Conservation (phyloP, 2,113 vertebrate species). For the Leptosomus discolor region DNA sequence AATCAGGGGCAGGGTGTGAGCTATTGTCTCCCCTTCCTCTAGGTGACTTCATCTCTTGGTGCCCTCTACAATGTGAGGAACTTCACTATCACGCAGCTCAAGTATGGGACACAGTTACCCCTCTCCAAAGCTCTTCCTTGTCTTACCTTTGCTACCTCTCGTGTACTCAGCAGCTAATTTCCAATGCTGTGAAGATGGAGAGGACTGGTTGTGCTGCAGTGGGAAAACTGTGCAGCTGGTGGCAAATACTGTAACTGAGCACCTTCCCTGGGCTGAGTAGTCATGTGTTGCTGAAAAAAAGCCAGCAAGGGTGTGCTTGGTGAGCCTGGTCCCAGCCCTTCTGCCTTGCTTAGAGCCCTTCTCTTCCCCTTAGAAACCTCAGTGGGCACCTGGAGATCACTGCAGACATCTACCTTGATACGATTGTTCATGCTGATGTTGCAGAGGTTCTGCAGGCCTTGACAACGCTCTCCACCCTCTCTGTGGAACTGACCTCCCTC, state of each 20-base stretch:
- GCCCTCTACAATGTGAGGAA: neutral
- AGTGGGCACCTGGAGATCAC: neutral
- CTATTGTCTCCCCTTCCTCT: neutral
- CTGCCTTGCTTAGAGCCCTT: neutral
- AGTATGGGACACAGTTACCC: neutral
- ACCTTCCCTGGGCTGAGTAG: neutral
- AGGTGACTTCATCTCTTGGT: neutral
- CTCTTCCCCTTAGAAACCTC: neutral
- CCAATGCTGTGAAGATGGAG: neutral
- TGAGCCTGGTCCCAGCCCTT: rapidly evolving
- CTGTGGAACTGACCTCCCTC: neutral
- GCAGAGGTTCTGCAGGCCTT: neutral
- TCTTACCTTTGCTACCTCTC: rapidly evolving
- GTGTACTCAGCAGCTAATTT: neutral
- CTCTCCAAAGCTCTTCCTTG: neutral
- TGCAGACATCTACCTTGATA: neutral
- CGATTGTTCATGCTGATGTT: neutral
- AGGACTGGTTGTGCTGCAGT: neutral
- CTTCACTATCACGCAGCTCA: neutral
- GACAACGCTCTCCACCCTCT: neutral
- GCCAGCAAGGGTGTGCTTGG: too few species aligned
- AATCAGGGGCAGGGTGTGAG: neutral
- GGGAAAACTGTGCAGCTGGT: neutral
- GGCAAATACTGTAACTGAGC: too few species aligned
- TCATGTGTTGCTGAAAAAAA: neutral